Evolutionary conservation across 2,888 invertebrate species (phyloP).

Genomic region (Stratiomys singularior): DNA sequence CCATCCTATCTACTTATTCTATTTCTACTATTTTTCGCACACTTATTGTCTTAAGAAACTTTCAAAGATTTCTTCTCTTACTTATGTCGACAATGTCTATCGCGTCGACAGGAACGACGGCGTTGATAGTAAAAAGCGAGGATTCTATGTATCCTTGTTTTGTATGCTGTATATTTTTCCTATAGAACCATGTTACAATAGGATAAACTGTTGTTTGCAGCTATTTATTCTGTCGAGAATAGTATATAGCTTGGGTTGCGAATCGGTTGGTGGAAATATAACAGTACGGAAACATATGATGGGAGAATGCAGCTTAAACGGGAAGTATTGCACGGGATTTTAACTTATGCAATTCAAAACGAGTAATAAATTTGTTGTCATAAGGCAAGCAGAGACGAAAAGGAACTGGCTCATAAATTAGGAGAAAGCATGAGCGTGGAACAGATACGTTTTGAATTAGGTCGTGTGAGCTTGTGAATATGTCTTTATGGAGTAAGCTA

Average conservation of each 20-base stretch:
- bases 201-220: constrained; percentile 34
- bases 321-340: constrained; percentile 23
- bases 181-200: constrained; percentile 14
- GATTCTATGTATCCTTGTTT: neutral
- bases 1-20: too few species aligned
- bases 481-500: too few species aligned
- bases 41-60: constrained; percentile 35
- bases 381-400: neutral
- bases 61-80: constrained; percentile 32
- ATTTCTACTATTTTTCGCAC: neutral
- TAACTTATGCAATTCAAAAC: constrained; percentile 24
- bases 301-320: constrained; percentile 3
- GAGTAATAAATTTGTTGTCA: constrained; percentile 4
- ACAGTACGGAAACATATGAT: neutral
- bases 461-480: too few species aligned
- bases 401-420: neutral
- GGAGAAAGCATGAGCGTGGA: too few species aligned
- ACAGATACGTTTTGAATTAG: too few species aligned
- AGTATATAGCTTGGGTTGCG: neutral
- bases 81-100: constrained; percentile 29
- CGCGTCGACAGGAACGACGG: neutral
- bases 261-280: neutral
- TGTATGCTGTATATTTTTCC: neutral
- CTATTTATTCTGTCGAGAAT: constrained; percentile 22
- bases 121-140: neutral